Evolutionary conservation across 1,140 invertebrate genomes (phyloP).

Genomic region (Dendrolimus kikuchii): DNA sequence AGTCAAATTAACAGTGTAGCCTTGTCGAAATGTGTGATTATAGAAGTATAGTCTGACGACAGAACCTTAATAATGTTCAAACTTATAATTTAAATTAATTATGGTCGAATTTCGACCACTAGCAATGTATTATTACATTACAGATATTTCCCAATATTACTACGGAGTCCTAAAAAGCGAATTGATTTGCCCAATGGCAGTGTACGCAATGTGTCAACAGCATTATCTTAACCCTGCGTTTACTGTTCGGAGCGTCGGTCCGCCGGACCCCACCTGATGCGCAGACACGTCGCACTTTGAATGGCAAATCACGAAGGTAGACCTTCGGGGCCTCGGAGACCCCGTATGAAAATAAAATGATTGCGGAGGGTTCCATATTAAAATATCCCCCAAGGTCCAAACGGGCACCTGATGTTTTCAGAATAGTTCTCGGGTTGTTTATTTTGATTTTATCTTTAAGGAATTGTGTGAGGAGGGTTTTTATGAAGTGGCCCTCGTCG

Average conservation of each 20-base stretch:
- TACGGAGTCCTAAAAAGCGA: constrained; percentile 2
- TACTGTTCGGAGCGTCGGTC: constrained; percentile 28
- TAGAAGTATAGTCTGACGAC: too few relatives aligned
- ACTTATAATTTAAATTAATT: too few relatives aligned
- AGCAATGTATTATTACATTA: too few relatives aligned
- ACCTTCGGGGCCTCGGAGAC: constrained; percentile 62
- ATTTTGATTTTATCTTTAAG: constrained; percentile 38
- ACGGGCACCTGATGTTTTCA: constrained; percentile 57
- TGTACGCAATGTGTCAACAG: constrained; percentile 48
- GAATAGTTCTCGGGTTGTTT: constrained; percentile 45
- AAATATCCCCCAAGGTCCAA: constrained; percentile 55
- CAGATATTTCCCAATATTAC: too few relatives aligned
- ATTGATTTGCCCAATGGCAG: constrained; percentile 46
- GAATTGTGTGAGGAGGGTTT: constrained; percentile 28
- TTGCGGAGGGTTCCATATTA: constrained; percentile 64
- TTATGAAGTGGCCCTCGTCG: background rate
- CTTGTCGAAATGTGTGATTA: too few relatives aligned
- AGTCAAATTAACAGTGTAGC: too few relatives aligned
- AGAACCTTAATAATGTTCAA: too few relatives aligned
- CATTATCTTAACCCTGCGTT: constrained; percentile 47
- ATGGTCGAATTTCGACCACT: too few relatives aligned
- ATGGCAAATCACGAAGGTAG: constrained; percentile 67
- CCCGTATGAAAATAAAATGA: constrained; percentile 70
- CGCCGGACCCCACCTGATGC: constrained; percentile 51
- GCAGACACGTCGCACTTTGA: constrained; percentile 62